phyloP scores from a whole-genome alignment of 2,888 invertebrate species.

The Xanthia togata region DNA sequence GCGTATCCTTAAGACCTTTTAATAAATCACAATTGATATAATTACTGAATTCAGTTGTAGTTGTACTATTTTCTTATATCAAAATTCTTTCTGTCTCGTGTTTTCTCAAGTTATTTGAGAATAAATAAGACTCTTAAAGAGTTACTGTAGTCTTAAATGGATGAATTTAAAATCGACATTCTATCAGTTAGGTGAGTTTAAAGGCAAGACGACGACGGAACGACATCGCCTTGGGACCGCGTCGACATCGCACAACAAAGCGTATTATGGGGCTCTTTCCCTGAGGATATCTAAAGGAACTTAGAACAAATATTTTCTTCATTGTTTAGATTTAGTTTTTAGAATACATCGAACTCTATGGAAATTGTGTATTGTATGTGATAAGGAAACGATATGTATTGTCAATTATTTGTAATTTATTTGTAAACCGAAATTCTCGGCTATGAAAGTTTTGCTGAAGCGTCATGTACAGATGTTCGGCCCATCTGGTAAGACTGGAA shows the following conservation, averaged over 20 bases:
- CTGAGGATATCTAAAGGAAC: constrained; percentile 57
- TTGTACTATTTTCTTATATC: not conserved
- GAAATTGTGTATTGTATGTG: constrained; percentile 14
- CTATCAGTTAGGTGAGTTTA: constrained; percentile 57
- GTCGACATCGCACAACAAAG: constrained; percentile 66
- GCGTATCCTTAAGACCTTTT: constrained; percentile 6
- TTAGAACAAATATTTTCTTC: constrained; percentile 61
- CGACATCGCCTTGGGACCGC: constrained; percentile 61
- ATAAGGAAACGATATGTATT: constrained; percentile 5
- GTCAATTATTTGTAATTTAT: constrained; percentile 15
- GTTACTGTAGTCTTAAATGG: constrained; percentile 53
- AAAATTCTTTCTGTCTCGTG: not conserved
- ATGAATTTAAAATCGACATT: constrained; percentile 62
- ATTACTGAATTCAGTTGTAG: not conserved
- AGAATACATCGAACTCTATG: constrained; percentile 28
- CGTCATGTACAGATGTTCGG: not conserved
- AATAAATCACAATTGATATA: not conserved
- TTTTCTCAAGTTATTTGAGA: constrained; percentile 25
- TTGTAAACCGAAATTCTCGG: not conserved
- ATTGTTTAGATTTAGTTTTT: constrained; percentile 60
- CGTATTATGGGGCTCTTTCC: constrained; percentile 64
- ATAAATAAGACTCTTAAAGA: constrained; percentile 48
- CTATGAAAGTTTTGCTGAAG: not conserved
- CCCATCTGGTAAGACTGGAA: constrained; percentile 3
- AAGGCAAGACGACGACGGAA: constrained; percentile 62